These are phyloP conservation scores for Scolopax bukidnonensis DNA, from an alignment of 2,797 vertebrate genomes.

Conservation along the genomic window DNA sequence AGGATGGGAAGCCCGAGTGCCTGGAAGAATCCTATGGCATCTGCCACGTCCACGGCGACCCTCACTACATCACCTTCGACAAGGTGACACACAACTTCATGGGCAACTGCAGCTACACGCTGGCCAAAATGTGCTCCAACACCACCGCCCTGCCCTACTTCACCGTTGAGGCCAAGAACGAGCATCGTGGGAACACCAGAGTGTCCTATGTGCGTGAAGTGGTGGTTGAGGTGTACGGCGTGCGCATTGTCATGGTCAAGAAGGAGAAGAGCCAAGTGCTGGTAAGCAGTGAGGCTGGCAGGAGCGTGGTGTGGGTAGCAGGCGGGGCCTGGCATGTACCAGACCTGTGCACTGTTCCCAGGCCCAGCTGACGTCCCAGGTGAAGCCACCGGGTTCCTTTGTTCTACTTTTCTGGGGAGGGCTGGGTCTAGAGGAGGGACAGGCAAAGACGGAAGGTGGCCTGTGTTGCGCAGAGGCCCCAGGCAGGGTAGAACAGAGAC, in stretches of 20 bases:
- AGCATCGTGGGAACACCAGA: constrained; percentile 69
- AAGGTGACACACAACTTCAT: constrained; percentile 80
- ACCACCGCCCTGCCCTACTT: constrained; percentile 75
- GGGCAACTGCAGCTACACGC: constrained; percentile 82
- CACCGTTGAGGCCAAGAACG: constrained; percentile 80
- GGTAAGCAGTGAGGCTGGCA: constrained; percentile 71
- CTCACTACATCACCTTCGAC: constrained; percentile 85
- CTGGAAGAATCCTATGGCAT: constrained; percentile 64
- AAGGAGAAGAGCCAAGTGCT: constrained; percentile 74
- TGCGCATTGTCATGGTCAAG: constrained; percentile 77
- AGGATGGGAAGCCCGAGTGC: constrained; percentile 38
- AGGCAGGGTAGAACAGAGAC: not conserved
- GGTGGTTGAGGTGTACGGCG: constrained; percentile 63
- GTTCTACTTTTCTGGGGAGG: accelerated
- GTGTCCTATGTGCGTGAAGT: constrained; percentile 76
- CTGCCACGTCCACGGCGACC: constrained; percentile 80
- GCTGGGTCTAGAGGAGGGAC: not conserved
- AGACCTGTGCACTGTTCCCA: accelerated
- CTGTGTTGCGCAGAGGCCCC: not conserved
- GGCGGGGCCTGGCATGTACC: accelerated
- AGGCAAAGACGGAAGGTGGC: not conserved
- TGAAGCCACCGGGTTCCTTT: accelerated
- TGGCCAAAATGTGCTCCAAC: constrained; percentile 80
- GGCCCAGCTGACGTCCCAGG: not conserved
- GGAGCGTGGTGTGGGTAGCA: accelerated